Evolutionary conservation across 1,140 invertebrate genomes (phyloP).

Genomic region (Muscidifurax raptorellus): DNA sequence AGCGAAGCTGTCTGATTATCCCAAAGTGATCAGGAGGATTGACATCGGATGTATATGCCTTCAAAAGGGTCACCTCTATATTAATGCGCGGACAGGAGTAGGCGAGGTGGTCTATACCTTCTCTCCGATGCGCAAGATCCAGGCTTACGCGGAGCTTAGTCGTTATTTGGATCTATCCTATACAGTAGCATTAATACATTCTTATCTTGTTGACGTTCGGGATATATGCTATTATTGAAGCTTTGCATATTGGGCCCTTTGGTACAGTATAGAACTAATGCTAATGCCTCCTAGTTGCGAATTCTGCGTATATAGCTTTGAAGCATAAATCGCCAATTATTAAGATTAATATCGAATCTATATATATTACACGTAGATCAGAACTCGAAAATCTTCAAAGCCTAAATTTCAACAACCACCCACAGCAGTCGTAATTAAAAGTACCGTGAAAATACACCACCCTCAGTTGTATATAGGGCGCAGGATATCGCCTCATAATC

Average conservation of each 20-base stretch:
- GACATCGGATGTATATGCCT: background rate
- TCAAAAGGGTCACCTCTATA: conserved; percentile 54
- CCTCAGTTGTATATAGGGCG: no score
- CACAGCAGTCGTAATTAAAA: background rate
- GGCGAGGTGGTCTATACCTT: conserved; percentile 47
- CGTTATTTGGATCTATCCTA: conserved; percentile 56
- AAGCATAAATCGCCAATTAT: no score
- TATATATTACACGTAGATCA: no score
- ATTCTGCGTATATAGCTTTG: no score
- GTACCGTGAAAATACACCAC: background rate
- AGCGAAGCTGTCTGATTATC: background rate
- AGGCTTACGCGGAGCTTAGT: conserved; percentile 57
- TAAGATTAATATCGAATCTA: no score
- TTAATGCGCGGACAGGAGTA: conserved; percentile 64
- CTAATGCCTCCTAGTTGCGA: background rate
- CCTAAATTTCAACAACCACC: background rate
- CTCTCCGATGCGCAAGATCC: conserved; percentile 45
- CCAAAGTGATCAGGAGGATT: background rate
- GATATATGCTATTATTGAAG: background rate
- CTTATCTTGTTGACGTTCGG: conserved; percentile 57
- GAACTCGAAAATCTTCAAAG: no score
- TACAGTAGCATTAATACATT: background rate
- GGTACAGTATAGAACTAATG: background rate
- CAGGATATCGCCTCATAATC: conserved; percentile 62
- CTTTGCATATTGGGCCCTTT: background rate